phyloP scores from a whole-genome alignment of 2,113 vertebrate species.

The Cyphomyrus discorhynchus region DNA sequence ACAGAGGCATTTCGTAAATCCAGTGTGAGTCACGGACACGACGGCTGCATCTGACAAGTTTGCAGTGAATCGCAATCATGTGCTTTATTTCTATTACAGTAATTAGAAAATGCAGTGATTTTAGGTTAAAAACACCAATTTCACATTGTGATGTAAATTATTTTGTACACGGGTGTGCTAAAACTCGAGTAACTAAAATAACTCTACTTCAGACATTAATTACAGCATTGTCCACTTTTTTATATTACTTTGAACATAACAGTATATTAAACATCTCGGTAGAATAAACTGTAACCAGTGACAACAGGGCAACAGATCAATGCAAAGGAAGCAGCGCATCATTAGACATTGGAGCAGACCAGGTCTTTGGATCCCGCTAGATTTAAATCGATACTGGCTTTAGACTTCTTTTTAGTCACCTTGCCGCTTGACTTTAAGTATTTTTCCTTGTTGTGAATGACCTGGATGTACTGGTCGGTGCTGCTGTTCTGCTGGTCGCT shows the following conservation, averaged over 20 bases:
- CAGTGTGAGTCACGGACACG: background rate
- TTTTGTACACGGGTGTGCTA: background rate
- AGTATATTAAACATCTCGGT: background rate
- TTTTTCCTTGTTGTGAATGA: slow-evolving; percentile 71
- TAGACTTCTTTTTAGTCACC: slow-evolving; percentile 60
- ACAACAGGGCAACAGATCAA: background rate
- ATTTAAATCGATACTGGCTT: slow-evolving; percentile 48
- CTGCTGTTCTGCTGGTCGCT: slow-evolving; percentile 83
- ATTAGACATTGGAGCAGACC: slow-evolving; percentile 76
- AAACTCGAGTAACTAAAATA: background rate
- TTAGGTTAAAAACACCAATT: background rate
- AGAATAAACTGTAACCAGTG: background rate
- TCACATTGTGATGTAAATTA: background rate
- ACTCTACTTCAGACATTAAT: background rate
- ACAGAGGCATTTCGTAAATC: background rate
- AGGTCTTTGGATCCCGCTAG: slow-evolving; percentile 59
- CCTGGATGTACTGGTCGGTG: slow-evolving; percentile 79
- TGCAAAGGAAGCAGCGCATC: background rate
- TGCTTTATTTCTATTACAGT: slow-evolving; percentile 8
- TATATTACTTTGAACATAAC: background rate
- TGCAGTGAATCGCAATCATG: background rate
- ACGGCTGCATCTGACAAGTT: background rate
- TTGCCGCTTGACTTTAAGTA: slow-evolving; percentile 58
- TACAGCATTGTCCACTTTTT: background rate
- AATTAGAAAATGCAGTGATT: background rate